Evolutionary conservation across 1,140 invertebrate genomes (phyloP).

Genomic region (Helicorthomorpha holstii): DNA sequence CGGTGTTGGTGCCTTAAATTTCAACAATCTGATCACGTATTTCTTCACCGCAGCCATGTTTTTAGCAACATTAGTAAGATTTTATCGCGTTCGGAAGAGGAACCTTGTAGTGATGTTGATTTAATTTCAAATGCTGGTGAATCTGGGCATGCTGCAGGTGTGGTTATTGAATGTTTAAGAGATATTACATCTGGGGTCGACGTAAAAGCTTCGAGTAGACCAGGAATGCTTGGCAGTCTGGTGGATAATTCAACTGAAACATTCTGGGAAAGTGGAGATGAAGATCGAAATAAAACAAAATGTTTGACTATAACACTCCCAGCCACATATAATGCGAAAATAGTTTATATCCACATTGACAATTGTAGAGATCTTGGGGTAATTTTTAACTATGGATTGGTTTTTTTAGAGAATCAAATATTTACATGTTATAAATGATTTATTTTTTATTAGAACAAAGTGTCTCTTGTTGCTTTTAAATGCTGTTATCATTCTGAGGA

Average conservation of each 20-base stretch:
- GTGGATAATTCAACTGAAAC: constrained; percentile 92
- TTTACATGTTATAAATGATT: constrained; percentile 3
- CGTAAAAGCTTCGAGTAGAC: constrained; percentile 75
- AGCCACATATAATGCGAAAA: constrained; percentile 32
- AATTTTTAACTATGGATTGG: constrained; percentile 19
- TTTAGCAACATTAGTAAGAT: constrained; percentile 95
- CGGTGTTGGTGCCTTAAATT: constrained; percentile 85
- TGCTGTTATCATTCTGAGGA: constrained; percentile 64
- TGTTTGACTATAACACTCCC: constrained; percentile 38
- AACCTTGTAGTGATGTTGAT: constrained; percentile 17
- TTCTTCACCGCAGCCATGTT: constrained; percentile 80
- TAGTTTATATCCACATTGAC: constrained; percentile 76
- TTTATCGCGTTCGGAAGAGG: constrained; percentile 77
- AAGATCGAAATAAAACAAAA: constrained; percentile 80
- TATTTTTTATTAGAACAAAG: constrained; percentile 58
- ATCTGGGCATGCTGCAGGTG: constrained; percentile 8
- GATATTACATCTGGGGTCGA: constrained; percentile 59
- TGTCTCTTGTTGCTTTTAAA: constrained; percentile 59
- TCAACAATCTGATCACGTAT: constrained; percentile 70
- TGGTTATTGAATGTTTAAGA: constrained; percentile 40
- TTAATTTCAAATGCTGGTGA: constrained; percentile 2
- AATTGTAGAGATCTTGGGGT: constrained; percentile 79
- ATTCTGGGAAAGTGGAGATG: constrained; percentile 98
- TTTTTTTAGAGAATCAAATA: constrained; percentile 1
- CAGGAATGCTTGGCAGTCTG: constrained; percentile 80